These are phyloP conservation scores for Drosophila tanythrix DNA, from an alignment of 2,888 invertebrate species.

Conservation along the genomic window DNA sequence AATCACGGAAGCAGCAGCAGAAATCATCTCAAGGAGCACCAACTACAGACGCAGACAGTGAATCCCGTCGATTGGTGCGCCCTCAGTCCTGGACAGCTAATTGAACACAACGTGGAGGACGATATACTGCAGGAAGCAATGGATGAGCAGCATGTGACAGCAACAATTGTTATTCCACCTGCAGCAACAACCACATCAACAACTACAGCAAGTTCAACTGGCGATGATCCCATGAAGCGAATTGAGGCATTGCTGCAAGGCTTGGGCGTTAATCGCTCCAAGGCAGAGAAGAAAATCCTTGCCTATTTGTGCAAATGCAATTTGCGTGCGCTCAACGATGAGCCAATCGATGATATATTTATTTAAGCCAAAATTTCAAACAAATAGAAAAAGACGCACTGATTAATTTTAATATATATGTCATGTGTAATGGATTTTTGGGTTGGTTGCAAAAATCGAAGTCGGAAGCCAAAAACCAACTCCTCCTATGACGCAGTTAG, in stretches of 20 bases:
- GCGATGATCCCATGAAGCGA: slow-evolving; percentile 61
- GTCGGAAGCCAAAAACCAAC: slow-evolving; percentile 41
- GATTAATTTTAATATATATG: slow-evolving; percentile 12
- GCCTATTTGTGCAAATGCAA: slow-evolving; percentile 82
- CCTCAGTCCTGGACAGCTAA: slow-evolving; percentile 58
- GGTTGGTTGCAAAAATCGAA: slow-evolving; percentile 56
- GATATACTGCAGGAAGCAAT: slow-evolving; percentile 81
- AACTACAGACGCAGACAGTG: slow-evolving; percentile 14
- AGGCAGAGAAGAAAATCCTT: slow-evolving; percentile 80
- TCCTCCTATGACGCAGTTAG: slow-evolving; percentile 71
- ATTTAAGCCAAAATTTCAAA: slow-evolving; percentile 49
- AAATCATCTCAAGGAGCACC: slow-evolving; percentile 42
- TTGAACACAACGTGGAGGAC: slow-evolving; percentile 58
- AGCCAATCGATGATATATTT: slow-evolving; percentile 77
- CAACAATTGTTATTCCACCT: slow-evolving; percentile 2
- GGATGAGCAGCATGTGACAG: slow-evolving; percentile 67
- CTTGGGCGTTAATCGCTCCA: slow-evolving; percentile 74
- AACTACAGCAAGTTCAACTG: background rate
- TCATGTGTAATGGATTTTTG: slow-evolving; percentile 8
- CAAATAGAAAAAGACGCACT: slow-evolving; percentile 5
- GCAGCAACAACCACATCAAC: background rate
- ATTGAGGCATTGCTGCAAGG: slow-evolving; percentile 79
- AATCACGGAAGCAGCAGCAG: slow-evolving; percentile 36
- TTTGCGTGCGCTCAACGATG: slow-evolving; percentile 70
- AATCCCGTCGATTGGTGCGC: slow-evolving; percentile 24